These are phyloP conservation scores for Bubo bubo DNA, from an alignment of 2,113 vertebrate genomes.

Conservation along the genomic window DNA sequence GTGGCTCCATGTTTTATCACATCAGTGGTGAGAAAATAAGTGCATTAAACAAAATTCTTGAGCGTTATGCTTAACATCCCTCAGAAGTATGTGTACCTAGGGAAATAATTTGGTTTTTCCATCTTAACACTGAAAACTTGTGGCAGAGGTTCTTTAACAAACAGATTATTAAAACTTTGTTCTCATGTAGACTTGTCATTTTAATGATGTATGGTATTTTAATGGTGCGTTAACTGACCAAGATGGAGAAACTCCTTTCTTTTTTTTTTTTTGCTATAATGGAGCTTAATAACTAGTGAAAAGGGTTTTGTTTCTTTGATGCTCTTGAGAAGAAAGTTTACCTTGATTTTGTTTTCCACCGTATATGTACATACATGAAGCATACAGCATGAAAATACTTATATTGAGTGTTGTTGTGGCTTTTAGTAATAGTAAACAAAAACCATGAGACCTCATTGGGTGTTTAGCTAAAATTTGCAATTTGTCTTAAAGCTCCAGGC, in stretches of 20 bases:
- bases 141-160: not conserved
- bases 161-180: not conserved
- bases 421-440: not conserved
- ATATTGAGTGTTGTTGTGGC: not conserved
- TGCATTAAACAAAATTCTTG: not conserved
- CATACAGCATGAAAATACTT: not conserved
- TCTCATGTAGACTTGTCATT: not conserved
- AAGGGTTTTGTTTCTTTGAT: not conserved
- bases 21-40: not conserved
- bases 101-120: not conserved
- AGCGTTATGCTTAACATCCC: not conserved
- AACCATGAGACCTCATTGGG: not conserved
- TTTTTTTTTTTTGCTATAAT: not conserved
- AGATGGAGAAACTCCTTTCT: not conserved
- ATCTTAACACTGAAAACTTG: not conserved
- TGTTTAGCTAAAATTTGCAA: not conserved
- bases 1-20: not conserved
- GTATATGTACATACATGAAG: not conserved
- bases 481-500: not conserved
- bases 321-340: not conserved
- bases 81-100: not conserved
- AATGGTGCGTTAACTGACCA: not conserved
- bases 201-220: not conserved
- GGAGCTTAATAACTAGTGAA: not conserved
- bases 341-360: not conserved